Percentiles rank a stretch among this genome's conserved stretches.
Conservation (phyloP, 1,140 invertebrate species). For the Drosophila yakuba region DNA sequence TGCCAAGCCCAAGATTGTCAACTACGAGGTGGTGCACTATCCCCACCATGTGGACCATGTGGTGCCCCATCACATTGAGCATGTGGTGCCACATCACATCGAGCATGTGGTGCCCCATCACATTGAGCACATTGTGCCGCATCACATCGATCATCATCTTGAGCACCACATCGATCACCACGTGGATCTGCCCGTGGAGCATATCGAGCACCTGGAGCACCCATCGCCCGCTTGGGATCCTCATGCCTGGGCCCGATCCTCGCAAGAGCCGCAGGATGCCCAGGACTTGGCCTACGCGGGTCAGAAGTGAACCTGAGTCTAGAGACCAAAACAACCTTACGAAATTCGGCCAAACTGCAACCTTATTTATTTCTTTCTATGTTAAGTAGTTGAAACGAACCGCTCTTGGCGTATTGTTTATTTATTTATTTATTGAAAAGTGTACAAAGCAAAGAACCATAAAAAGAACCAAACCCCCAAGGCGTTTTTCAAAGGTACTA, state of each 20-base stretch:
- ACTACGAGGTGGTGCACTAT: slow-evolving; percentile 93
- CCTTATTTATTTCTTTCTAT: slow-evolving; percentile 69
- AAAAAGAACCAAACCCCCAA: slow-evolving; percentile 28
- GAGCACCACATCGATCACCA: slow-evolving; percentile 80
- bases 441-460: slow-evolving; percentile 64
- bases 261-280: slow-evolving; percentile 85
- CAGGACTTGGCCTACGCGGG: slow-evolving; percentile 89
- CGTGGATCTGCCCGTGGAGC: slow-evolving; percentile 75
- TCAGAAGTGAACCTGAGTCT: slow-evolving; percentile 82
- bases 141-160: slow-evolving; percentile 87
- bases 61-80: slow-evolving; percentile 85
- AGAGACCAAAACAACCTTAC: slow-evolving; percentile 5
- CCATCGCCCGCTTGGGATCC: slow-evolving; percentile 87
- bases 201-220: slow-evolving; percentile 81
- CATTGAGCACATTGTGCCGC: slow-evolving; percentile 85
- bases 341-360: slow-evolving; percentile 45
- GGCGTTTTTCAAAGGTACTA: slow-evolving; percentile 44
- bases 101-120: slow-evolving; percentile 84
- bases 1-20: slow-evolving; percentile 91
- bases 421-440: slow-evolving; percentile 77
- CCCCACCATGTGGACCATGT: slow-evolving; percentile 87
- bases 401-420: slow-evolving; percentile 45
- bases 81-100: slow-evolving; percentile 75
- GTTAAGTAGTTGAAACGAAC: slow-evolving; percentile 63
- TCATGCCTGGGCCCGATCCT: slow-evolving; percentile 80